A percentile compares a stretch with the other conserved stretches of the same genome.
Evolutionary conservation across 2,888 invertebrate genomes (phyloP).

Genomic region (Drosophila anceps): DNA sequence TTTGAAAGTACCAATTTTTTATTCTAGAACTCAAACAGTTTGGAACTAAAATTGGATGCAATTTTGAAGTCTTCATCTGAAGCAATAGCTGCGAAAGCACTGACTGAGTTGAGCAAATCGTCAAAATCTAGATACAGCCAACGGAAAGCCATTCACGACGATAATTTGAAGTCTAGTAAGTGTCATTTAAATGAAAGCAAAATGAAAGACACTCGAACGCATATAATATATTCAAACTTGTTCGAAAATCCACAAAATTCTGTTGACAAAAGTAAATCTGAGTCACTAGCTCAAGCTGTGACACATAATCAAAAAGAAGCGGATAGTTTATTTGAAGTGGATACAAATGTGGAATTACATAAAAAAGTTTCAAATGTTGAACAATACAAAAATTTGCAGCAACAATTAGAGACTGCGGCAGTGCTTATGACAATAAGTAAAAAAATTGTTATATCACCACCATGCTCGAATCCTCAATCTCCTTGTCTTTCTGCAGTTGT

Average conservation of each 20-base stretch:
- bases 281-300: conserved; percentile 35
- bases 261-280: conserved; percentile 33
- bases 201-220: conserved; percentile 36
- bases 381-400: conserved; percentile 81
- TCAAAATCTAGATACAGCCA: conserved; percentile 72
- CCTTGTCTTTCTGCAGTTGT: conserved; percentile 77
- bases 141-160: conserved; percentile 41
- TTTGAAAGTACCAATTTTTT: not conserved
- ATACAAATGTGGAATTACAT: conserved; percentile 37
- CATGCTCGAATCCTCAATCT: conserved; percentile 85
- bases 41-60: conserved; percentile 69
- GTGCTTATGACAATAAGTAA: conserved; percentile 86
- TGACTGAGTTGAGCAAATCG: conserved; percentile 85
- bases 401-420: conserved; percentile 85
- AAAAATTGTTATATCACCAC: conserved; percentile 85
- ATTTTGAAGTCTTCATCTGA: conserved; percentile 83
- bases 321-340: conserved; percentile 33
- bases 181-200: conserved; percentile 34
- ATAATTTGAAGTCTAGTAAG: conserved; percentile 36
- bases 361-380: conserved; percentile 59
- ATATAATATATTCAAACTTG: conserved; percentile 49
- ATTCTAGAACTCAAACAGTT: conserved; percentile 58
- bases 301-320: conserved; percentile 31
- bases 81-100: conserved; percentile 85
- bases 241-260: conserved; percentile 39